phyloP scores from a whole-genome alignment of 2,888 invertebrate species.

The Beris chalybata region DNA sequence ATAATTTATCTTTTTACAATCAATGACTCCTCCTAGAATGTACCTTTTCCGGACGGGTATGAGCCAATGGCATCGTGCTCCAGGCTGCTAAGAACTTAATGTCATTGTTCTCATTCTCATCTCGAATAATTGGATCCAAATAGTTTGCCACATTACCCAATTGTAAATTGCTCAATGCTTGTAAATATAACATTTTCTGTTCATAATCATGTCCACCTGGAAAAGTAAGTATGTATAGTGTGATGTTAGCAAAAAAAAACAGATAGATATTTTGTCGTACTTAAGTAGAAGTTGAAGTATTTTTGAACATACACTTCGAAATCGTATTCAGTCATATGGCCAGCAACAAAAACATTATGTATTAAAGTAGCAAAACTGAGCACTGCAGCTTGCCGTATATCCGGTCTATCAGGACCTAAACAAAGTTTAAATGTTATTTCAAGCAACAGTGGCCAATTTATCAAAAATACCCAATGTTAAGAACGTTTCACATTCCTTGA shows the following conservation, averaged over 20 bases:
- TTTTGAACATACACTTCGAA: slow-evolving; percentile 72
- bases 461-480: slow-evolving; percentile 50
- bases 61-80: slow-evolving; percentile 61
- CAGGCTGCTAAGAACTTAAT: slow-evolving; percentile 68
- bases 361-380: slow-evolving; percentile 70
- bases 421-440: not conserved
- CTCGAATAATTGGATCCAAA: slow-evolving; percentile 60
- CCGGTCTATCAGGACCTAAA: slow-evolving; percentile 54
- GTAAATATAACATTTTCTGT: slow-evolving; percentile 71
- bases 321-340: slow-evolving; percentile 63
- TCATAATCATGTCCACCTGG: slow-evolving; percentile 67
- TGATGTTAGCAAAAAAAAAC: not conserved
- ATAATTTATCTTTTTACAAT: not conserved
- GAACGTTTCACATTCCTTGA: slow-evolving; percentile 62
- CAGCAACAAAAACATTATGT: slow-evolving; percentile 62
- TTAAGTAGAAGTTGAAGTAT: slow-evolving; percentile 71
- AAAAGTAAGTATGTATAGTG: slow-evolving; percentile 28
- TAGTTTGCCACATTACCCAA: slow-evolving; percentile 61
- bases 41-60: slow-evolving; percentile 59
- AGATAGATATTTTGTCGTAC: slow-evolving; percentile 55
- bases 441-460: not conserved
- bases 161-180: slow-evolving; percentile 69
- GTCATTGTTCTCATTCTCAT: slow-evolving; percentile 58
- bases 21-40: not conserved
- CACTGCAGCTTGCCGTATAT: slow-evolving; percentile 68